Conservation (phyloP, 2,113 vertebrate genomes). For the Psittacara wagleri region DNA sequence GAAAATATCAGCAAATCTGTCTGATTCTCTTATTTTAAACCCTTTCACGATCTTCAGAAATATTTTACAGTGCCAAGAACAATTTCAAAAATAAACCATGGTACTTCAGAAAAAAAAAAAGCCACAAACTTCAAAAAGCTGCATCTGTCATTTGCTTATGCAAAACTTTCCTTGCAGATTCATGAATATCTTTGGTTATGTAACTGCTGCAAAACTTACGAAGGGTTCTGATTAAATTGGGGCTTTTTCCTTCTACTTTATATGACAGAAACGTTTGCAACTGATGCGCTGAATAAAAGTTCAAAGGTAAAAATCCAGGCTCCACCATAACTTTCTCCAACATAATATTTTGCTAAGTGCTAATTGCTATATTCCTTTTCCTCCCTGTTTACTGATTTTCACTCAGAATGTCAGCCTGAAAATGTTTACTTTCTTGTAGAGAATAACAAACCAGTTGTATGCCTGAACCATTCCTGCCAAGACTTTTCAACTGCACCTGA, state of each 20-base stretch:
- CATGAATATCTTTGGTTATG: background rate
- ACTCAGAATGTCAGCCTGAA: background rate
- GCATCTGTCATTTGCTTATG: conserved; percentile 18
- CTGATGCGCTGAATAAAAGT: background rate
- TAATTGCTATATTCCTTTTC: background rate
- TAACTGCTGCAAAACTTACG: background rate
- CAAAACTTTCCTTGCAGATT: background rate
- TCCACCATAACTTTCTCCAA: background rate
- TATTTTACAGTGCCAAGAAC: conserved; percentile 31
- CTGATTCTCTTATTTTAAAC: conserved; percentile 51
- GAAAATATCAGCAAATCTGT: conserved; percentile 52
- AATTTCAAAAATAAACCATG: conserved; percentile 40
- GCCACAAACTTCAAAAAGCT: conserved; percentile 8
- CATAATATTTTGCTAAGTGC: background rate
- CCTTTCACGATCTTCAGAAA: conserved; percentile 40
- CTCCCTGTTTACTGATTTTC: background rate
- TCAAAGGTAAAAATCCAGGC: background rate
- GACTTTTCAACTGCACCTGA: background rate
- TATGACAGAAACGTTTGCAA: background rate
- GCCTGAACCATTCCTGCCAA: background rate
- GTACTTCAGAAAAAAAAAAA: background rate
- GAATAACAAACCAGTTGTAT: background rate
- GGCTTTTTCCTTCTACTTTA: background rate
- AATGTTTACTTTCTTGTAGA: background rate
- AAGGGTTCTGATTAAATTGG: background rate